Conservation (phyloP, 2,888 invertebrate genomes). For the Aporophyla lueneburgensis region DNA sequence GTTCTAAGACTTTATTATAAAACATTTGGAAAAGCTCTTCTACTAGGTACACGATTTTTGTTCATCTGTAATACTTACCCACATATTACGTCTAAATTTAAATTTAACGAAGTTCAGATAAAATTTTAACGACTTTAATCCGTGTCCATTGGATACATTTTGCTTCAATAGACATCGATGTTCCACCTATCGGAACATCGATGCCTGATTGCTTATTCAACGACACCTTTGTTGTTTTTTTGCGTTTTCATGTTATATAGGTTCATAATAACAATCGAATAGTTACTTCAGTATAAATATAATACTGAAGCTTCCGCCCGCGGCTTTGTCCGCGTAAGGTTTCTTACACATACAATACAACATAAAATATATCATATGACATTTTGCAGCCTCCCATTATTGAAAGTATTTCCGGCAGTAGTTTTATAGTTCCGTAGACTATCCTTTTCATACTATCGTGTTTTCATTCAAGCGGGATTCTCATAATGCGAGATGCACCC, state of each 20-base stretch:
- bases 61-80: too few relatives aligned
- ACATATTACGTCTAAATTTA: background rate
- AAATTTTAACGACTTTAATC: constrained; percentile 4
- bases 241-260: background rate
- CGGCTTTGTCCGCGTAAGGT: too few relatives aligned
- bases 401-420: too few relatives aligned
- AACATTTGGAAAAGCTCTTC: background rate
- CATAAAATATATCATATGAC: too few relatives aligned
- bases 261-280: background rate
- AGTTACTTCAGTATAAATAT: background rate
- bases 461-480: too few relatives aligned
- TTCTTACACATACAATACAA: too few relatives aligned
- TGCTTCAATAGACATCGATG: constrained; percentile 19
- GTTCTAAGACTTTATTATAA: background rate
- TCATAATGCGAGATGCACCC: too few relatives aligned
- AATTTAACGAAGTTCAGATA: background rate
- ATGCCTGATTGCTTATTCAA: constrained; percentile 27
- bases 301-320: too few relatives aligned
- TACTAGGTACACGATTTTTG: background rate
- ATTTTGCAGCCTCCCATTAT: too few relatives aligned
- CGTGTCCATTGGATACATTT: background rate
- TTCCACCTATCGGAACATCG: constrained; percentile 21
- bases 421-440: too few relatives aligned
- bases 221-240: constrained; percentile 1
- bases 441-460: too few relatives aligned